A percentile compares a stretch with the other conserved stretches of the same genome.
These are phyloP conservation scores for Helogale parvula DNA, from an alignment of 2,113 vertebrate genomes.

Conservation along the genomic window DNA sequence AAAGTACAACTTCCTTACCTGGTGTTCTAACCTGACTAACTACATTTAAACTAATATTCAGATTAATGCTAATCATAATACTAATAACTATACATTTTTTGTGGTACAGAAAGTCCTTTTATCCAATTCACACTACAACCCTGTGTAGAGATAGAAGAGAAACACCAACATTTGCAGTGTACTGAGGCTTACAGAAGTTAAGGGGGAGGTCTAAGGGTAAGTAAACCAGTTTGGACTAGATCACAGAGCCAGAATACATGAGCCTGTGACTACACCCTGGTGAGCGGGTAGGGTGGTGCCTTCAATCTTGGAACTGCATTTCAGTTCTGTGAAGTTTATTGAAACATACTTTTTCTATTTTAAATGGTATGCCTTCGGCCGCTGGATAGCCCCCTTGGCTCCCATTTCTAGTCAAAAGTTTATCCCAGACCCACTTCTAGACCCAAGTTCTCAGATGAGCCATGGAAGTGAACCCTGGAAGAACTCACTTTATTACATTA, in stretches of 20 bases:
- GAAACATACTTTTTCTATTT: background rate
- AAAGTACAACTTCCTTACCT: conserved; percentile 38
- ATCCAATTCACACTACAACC: background rate
- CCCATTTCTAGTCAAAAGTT: background rate
- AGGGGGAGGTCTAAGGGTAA: background rate
- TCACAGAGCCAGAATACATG: background rate
- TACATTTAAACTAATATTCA: background rate
- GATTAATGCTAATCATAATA: background rate
- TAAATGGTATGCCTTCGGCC: background rate
- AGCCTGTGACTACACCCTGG: background rate
- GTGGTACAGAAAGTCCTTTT: background rate
- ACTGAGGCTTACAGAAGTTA: background rate
- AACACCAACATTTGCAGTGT: background rate
- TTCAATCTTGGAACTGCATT: background rate
- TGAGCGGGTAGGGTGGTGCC: background rate
- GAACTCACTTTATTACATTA: background rate
- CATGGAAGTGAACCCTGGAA: background rate
- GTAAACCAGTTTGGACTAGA: background rate
- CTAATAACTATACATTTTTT: background rate
- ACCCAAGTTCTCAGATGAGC: background rate
- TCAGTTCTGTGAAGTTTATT: background rate
- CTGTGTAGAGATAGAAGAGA: background rate
- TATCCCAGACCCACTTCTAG: background rate
- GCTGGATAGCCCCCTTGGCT: background rate
- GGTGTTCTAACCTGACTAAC: background rate